Conservation (phyloP, 2,888 invertebrate species). For the Cosmia trapezina region DNA sequence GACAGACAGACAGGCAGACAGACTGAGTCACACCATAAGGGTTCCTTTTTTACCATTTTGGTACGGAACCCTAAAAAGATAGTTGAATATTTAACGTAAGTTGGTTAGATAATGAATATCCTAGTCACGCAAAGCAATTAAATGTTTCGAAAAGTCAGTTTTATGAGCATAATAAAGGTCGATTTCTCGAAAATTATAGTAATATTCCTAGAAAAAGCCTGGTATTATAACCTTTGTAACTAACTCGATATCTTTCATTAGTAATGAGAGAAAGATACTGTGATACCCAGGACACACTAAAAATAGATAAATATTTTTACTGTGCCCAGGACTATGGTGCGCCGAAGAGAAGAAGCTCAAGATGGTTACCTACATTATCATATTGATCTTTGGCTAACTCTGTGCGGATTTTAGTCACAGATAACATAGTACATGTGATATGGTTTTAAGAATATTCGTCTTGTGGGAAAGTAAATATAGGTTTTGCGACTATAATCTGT, state of each 20-base stretch:
- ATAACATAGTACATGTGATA: not conserved
- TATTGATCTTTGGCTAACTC: not conserved
- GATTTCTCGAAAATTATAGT: constrained; percentile 23
- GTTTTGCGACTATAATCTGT: too few relatives aligned
- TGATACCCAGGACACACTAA: not conserved
- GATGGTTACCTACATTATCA: not conserved
- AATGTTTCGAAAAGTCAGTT: constrained; percentile 14
- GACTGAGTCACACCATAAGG: too few relatives aligned
- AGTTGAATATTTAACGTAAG: not conserved
- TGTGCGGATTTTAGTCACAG: not conserved
- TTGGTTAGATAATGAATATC: constrained; percentile 6
- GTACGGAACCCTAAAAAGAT: too few relatives aligned
- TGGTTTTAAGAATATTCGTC: too few relatives aligned
- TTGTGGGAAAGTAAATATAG: too few relatives aligned
- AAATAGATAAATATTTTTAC: too few relatives aligned
- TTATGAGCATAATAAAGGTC: constrained; percentile 7
- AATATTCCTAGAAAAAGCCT: not conserved
- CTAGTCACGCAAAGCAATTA: constrained; percentile 35
- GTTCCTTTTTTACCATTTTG: too few relatives aligned
- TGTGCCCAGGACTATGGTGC: not conserved
- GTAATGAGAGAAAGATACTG: not conserved
- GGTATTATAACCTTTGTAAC: not conserved
- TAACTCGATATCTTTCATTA: not conserved
- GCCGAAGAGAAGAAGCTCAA: not conserved
- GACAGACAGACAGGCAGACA: too few relatives aligned